A percentile compares a stretch with the other conserved stretches of the same genome.
These are phyloP conservation scores for Nasonovia ribisnigri DNA, from an alignment of 2,888 invertebrate species.

Conservation along the genomic window DNA sequence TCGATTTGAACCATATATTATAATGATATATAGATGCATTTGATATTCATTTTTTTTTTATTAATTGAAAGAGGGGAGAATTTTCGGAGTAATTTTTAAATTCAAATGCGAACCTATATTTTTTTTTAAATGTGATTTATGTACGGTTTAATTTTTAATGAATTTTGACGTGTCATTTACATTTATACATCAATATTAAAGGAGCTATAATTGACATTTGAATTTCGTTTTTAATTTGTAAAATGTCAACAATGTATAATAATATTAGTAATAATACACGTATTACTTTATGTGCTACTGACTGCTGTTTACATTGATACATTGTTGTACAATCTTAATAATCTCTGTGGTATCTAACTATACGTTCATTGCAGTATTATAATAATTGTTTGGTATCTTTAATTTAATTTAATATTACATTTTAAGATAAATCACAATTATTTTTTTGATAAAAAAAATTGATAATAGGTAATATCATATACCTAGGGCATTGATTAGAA, in stretches of 20 bases:
- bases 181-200: not conserved
- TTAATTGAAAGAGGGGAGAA: no score
- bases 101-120: no score
- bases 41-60: no score
- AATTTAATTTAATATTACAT: not conserved
- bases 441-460: not conserved
- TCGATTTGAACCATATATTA: no score
- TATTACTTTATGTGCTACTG: not conserved
- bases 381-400: not conserved
- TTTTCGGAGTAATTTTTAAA: no score
- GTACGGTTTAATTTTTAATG: not conserved
- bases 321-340: not conserved
- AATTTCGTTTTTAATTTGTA: not conserved
- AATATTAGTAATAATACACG: not conserved
- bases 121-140: no score
- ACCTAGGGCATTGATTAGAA: not conserved
- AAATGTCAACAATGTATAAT: not conserved
- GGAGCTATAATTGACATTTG: not conserved
- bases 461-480: not conserved
- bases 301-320: not conserved
- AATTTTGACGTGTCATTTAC: not conserved
- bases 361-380: not conserved
- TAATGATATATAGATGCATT: no score
- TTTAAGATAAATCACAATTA: not conserved
- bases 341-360: not conserved